phyloP scores from a whole-genome alignment of 2,888 invertebrate species.

The Colostygia pectinataria region DNA sequence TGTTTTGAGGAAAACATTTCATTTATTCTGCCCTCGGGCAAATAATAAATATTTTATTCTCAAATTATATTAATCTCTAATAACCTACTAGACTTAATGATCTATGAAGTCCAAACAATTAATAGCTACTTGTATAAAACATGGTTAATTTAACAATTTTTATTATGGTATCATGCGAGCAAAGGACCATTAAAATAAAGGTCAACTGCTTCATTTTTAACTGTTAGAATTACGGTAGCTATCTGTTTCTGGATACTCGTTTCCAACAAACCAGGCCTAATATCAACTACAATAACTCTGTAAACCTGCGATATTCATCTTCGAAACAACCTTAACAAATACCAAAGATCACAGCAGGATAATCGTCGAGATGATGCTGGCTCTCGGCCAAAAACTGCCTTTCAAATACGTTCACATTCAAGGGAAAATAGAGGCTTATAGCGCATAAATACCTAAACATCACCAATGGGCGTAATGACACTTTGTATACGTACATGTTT shows the following conservation, averaged over 20 bases:
- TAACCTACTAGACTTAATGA: too few relatives aligned
- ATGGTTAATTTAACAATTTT: too few relatives aligned
- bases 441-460: slow-evolving; percentile 14
- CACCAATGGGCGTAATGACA: slow-evolving; percentile 10
- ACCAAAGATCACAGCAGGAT: slow-evolving; percentile 19
- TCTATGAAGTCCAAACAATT: too few relatives aligned
- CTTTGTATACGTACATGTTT: slow-evolving; percentile 9
- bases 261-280: not conserved
- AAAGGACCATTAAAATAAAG: too few relatives aligned
- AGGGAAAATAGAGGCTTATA: slow-evolving; percentile 18
- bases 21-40: too few relatives aligned
- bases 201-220: too few relatives aligned
- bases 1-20: too few relatives aligned
- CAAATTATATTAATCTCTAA: too few relatives aligned
- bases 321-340: slow-evolving; percentile 4
- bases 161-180: too few relatives aligned
- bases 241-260: not conserved
- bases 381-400: slow-evolving; percentile 28
- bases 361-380: slow-evolving; percentile 29
- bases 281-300: slow-evolving; percentile 11
- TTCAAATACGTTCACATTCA: slow-evolving; percentile 18
- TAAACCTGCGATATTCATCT: slow-evolving; percentile 18
- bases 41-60: too few relatives aligned
- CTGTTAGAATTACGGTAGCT: too few relatives aligned
- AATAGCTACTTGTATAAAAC: too few relatives aligned